These are phyloP conservation scores for Eucriotettix oculatus DNA, from an alignment of 2,888 invertebrate genomes.

Conservation along the genomic window DNA sequence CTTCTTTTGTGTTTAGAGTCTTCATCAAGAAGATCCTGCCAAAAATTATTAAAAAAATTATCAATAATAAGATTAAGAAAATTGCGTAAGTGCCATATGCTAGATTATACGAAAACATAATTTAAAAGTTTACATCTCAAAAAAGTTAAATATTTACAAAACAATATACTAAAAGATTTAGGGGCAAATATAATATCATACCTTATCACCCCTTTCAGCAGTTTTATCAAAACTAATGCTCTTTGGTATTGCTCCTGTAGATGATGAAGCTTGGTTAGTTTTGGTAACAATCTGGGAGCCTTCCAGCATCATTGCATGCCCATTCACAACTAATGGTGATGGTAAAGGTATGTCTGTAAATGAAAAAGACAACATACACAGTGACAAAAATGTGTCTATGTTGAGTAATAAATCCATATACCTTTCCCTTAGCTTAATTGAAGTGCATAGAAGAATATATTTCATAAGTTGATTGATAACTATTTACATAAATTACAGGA, in stretches of 20 bases:
- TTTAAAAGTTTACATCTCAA: background rate
- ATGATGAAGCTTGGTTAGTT: slow-evolving; percentile 19
- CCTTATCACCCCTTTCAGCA: slow-evolving; percentile 60
- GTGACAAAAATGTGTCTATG: too few relatives aligned
- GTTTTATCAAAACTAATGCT: slow-evolving; percentile 85
- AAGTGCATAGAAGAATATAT: too few relatives aligned
- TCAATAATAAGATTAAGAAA: background rate
- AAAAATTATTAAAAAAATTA: background rate
- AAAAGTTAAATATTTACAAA: background rate
- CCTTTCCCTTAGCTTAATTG: too few relatives aligned
- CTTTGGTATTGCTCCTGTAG: slow-evolving; percentile 77
- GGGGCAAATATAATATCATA: slow-evolving; percentile 7
- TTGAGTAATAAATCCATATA: too few relatives aligned
- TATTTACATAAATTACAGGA: too few relatives aligned
- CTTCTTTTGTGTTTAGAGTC: slow-evolving; percentile 40
- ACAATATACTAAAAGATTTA: background rate
- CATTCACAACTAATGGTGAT: slow-evolving; percentile 5
- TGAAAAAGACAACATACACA: background rate
- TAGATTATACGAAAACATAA: background rate
- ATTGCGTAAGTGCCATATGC: too few relatives aligned
- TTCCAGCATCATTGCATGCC: slow-evolving; percentile 7
- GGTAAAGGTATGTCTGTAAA: slow-evolving; percentile 2
- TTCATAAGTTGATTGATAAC: too few relatives aligned
- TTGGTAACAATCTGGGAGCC: background rate
- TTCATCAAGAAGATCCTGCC: slow-evolving; percentile 30